Base-by-base conservation (phyloP, 2,113 vertebrate species). In the Rhynchopsitta pachyrhyncha region DNA sequence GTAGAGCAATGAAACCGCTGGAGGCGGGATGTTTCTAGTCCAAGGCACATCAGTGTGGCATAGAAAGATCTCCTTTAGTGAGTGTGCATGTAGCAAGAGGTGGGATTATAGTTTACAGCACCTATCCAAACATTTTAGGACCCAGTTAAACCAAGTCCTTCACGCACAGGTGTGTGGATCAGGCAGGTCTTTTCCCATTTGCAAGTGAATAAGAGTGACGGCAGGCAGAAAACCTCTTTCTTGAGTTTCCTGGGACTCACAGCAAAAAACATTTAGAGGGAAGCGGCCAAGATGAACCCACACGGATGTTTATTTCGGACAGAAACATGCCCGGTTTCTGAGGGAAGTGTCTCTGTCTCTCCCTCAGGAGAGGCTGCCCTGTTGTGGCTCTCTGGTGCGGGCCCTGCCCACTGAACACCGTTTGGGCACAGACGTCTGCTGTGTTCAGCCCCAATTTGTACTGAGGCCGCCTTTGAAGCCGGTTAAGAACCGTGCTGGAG, bases 141-240 rank as follows among this genome's bases (percentile, higher is more conserved):
- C 4, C 1, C 1, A 2, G 6, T 27, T 25, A 5, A 29, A 50
- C 24, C 17, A 13, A 7, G 18, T 5, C 25, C 23, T 50, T 2
- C 46, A 11, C 0, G 0, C 17, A 12, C 4, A 9, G 5, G 13
- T 14, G 29, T 9, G 31, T 3, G 7, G 33, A 14, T 22, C 19
- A 12, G 22, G 31, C 1, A 0, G 9, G 6, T 37, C 13, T 53
- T 44, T 15, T 8, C 16, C 33, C 17, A 1, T 37, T 27, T 0
- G 1, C 27, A 23, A 20, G 35, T 25, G n/a, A 39, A 41, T 10
- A 3, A 35, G 29, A 17, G 14, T 1, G 37, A 33, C 1, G 5
- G 13, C 29, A 71, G n/a, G 7, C 20, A 13, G 22, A 22, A 76
- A 75, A 68, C 7, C 1, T 9, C 24, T 13, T 19, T 37, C 4